Base-by-base conservation (phyloP, 2,113 vertebrate genomes). In the Phyllopteryx taeniolatus region DNA sequence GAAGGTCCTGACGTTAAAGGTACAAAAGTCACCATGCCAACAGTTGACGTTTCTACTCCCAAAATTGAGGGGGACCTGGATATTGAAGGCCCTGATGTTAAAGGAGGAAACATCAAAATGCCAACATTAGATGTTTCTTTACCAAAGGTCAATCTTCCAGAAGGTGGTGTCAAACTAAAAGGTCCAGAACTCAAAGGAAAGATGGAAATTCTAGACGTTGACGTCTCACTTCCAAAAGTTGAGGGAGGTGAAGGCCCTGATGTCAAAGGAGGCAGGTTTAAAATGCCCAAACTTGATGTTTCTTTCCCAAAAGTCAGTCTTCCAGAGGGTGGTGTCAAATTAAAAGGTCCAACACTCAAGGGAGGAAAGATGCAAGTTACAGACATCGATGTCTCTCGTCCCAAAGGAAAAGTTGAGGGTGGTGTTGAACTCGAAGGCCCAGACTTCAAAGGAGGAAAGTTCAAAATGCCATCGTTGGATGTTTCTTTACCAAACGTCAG, bases 401-500 rank as follows among this genome's bases (percentile, higher is more conserved):
- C 85, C 4, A 79, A 85, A 51, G 81, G 82, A 2, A 90, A 90
- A 54, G 9, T 66, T n/a, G 62, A 72, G 4, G 78, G 46, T 7
- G 71, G 35, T 57, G 1, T 72, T 42, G 44, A 74, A 2, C 22
- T 73, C 44, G 67, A 83, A 19, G 74, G 64, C 20, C 56, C 56
- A 31, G n/a, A 1, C 3, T 10, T 1, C 2, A 86, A 80, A 73
- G 74, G 56, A 46, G 69, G 49, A 1, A 76, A 77, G 5, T 64
- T 82, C 7, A 27, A 42, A 3, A n/a, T 83, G 22, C 79, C 89
- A 0, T 77, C 79, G 27, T n/a, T 87, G 1, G 88, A 87, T 31
- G 39, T 90, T 17, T 87, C 86, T 11, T 73, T 92, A 5, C 87
- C 85, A 1, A 84, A 84, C 70, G 63, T 89, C 31, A 75, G 84